Base-by-base conservation (phyloP, 2,888 invertebrate species). In the Cephus pulcher region DNA sequence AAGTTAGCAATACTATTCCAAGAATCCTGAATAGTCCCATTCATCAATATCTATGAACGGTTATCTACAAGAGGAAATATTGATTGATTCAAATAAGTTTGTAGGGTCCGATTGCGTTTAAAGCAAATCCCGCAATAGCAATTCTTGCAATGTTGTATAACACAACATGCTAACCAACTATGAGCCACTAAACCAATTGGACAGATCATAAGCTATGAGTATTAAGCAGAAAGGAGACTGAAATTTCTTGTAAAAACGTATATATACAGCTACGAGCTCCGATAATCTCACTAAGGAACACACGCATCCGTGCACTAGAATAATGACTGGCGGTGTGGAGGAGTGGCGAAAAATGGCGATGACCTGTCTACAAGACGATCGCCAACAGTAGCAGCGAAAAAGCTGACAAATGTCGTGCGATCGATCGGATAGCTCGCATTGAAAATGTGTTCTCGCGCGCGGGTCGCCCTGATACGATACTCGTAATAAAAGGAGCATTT, bases 261-360 rank as follows among this genome's bases (percentile, higher is more conserved):
- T 56, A 56, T 23, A 23, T 40, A 56, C 23, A 9, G 56, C 9
- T 56, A 56, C 56, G 56, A 56, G 56, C 56, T 56, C 2, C 23
- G 56, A 23, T 56, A 56, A 56, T 56, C 56, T 4, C 9, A 56
- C 23, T 56, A 9, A 23, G 9, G 56, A 56, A 56, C 56, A 56
- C 56, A 56, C 56, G 56, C 23, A 56, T 23, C 23, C 23, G 56
- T 56, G 56, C 56, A 23, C 56, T 23, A 56, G 56, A 56, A 9
- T 56, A 56, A 35, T 11, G 74, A 74, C 23, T 11, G 37, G n/a
- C 32, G 74, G 33, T 12, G 74, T 12, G 35, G 40, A 76, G n/a
- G 40, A 74, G 76, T 79, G 74, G 74, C 76, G 76, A 76, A 85
- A 88, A 84, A 87, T 86, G 86, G 87, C 86, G 86, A 84, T 82